Evolutionary conservation across 2,888 invertebrate genomes (phyloP).

Genomic region (Drosophila silvestris): DNA sequence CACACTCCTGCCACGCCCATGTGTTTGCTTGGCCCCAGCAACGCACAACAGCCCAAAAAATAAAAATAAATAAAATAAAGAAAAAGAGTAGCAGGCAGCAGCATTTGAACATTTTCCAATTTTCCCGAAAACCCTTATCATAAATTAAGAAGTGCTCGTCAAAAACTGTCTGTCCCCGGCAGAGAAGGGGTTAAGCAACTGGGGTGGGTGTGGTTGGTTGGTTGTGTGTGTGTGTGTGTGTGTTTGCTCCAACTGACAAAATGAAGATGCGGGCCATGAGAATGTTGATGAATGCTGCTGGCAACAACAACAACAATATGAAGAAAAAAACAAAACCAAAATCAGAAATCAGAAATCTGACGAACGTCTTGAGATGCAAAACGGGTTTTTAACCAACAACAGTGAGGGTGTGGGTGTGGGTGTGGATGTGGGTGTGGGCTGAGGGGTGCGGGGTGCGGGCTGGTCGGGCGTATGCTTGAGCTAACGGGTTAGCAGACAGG

Average conservation of each 20-base stretch:
- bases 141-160: slow-evolving; percentile 82
- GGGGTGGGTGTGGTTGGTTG: slow-evolving; percentile 13
- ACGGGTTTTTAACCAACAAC: slow-evolving; percentile 29
- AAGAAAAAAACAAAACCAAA: slow-evolving; percentile 45
- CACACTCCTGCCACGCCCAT: slow-evolving; percentile 35
- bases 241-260: slow-evolving; percentile 67
- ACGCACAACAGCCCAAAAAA: neutral
- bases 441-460: neutral
- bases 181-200: slow-evolving; percentile 10
- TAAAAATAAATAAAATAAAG: slow-evolving; percentile 30
- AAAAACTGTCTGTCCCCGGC: slow-evolving; percentile 74
- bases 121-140: slow-evolving; percentile 82
- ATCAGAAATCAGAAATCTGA: slow-evolving; percentile 65
- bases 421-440: neutral
- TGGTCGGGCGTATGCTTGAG: neutral
- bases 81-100: slow-evolving; percentile 63
- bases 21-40: slow-evolving; percentile 43
- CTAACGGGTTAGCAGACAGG: slow-evolving; percentile 45
- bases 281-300: slow-evolving; percentile 70
- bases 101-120: slow-evolving; percentile 81
- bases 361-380: slow-evolving; percentile 56
- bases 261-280: slow-evolving; percentile 74
- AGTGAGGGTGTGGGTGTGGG: neutral
- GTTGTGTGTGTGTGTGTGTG: slow-evolving; percentile 25
- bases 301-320: slow-evolving; percentile 15